A percentile compares a stretch with the other conserved stretches of the same genome.
phyloP scores from a whole-genome alignment of 2,113 vertebrate genomes.

The Ptychochromis oligacanthus region DNA sequence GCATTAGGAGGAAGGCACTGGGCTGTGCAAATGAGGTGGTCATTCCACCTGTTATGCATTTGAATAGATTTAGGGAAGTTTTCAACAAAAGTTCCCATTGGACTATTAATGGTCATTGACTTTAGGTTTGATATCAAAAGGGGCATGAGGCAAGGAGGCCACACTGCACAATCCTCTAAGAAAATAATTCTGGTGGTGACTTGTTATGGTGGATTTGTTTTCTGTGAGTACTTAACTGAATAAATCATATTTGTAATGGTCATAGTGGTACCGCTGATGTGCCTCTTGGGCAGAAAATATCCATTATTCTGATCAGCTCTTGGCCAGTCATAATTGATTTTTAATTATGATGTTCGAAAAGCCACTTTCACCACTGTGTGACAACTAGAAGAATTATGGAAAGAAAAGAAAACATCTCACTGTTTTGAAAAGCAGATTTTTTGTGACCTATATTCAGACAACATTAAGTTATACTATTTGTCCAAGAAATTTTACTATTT shows the following conservation, averaged over 20 bases:
- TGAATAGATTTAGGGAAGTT: slow-evolving; percentile 72
- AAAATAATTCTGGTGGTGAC: neutral
- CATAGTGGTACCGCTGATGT: neutral
- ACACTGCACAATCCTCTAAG: neutral
- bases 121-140: neutral
- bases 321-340: neutral
- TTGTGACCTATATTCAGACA: no score
- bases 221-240: neutral
- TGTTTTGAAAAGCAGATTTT: no score
- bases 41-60: slow-evolving; percentile 65
- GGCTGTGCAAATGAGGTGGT: slow-evolving; percentile 64
- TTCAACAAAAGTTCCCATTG: slow-evolving; percentile 1
- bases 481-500: neutral
- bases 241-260: neutral
- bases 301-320: neutral
- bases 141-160: neutral
- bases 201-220: neutral
- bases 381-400: neutral
- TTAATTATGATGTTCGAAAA: neutral
- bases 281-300: neutral
- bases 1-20: slow-evolving; percentile 11
- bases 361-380: neutral
- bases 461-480: no score
- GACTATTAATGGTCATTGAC: slow-evolving; percentile 12
- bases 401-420: neutral